A percentile compares a stretch with the other conserved stretches of the same genome.
Evolutionary conservation across 2,113 vertebrate species (phyloP).

Genomic region (Salvator merianae): DNA sequence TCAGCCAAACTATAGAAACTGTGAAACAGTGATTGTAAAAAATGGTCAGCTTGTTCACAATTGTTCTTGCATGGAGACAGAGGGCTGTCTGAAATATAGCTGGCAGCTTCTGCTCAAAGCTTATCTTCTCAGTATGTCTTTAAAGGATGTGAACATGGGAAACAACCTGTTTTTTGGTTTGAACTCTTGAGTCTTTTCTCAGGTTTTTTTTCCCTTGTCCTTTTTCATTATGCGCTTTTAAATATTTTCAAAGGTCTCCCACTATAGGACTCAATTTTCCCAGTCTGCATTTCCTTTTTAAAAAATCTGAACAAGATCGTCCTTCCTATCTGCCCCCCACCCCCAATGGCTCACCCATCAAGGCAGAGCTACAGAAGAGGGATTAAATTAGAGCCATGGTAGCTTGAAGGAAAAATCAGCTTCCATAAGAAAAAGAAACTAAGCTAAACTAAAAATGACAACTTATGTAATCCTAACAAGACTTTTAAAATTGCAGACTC

Average conservation of each 20-base stretch:
- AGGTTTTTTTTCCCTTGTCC: not conserved
- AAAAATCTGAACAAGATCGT: not conserved
- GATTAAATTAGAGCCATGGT: not conserved
- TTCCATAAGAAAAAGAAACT: too few relatives aligned
- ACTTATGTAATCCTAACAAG: not conserved
- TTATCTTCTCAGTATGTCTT: not conserved
- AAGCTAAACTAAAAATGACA: not conserved
- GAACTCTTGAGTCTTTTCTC: not conserved
- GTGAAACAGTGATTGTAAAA: constrained; percentile 6
- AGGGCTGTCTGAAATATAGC: not conserved
- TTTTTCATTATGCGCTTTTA: not conserved
- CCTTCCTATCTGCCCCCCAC: not conserved
- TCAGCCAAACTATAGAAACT: not conserved
- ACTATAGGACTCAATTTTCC: not conserved
- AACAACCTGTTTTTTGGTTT: not conserved
- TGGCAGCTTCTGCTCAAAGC: not conserved
- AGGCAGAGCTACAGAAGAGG: not conserved
- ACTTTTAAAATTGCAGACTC: not conserved
- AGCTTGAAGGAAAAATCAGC: not conserved
- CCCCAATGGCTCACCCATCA: not conserved
- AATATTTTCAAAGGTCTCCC: not conserved
- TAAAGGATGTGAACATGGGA: not conserved
- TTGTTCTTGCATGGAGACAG: not conserved
- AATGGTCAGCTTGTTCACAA: not conserved
- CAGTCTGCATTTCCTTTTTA: not conserved